Evolutionary conservation across 2,113 vertebrate genomes (phyloP).

Genomic region (Archocentrus centrarchus): DNA sequence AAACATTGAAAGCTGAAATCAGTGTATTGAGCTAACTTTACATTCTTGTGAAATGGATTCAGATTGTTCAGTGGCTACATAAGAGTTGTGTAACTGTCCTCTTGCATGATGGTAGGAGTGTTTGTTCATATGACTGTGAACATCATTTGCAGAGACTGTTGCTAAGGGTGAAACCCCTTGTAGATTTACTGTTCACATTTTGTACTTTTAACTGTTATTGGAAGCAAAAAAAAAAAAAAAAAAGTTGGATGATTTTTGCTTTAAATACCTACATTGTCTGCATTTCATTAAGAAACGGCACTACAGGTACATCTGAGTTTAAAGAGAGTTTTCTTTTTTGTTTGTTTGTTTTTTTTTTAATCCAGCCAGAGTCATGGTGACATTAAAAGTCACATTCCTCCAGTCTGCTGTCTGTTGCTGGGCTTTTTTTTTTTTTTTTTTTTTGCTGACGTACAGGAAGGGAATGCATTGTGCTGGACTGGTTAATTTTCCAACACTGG

Average conservation of each 20-base stretch:
- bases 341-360: neutral
- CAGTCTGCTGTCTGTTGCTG: constrained; percentile 56
- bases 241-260: neutral
- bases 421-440: constrained; percentile 46
- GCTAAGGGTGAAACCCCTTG: neutral
- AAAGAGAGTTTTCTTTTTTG: constrained; percentile 13
- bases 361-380: constrained; percentile 31
- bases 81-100: constrained; percentile 33
- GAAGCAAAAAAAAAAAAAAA: neutral
- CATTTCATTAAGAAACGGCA: neutral
- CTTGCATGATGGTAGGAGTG: constrained; percentile 19
- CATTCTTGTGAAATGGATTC: constrained; percentile 19
- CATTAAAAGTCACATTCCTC: constrained; percentile 72
- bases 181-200: neutral
- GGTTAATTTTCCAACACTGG: constrained; percentile 61
- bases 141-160: constrained; percentile 45
- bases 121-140: constrained; percentile 42
- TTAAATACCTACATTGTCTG: constrained; percentile 5
- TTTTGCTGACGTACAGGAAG: constrained; percentile 64
- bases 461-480: constrained; percentile 73
- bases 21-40: neutral
- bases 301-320: neutral
- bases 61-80: neutral
- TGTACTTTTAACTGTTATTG: neutral
- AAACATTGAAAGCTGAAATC: constrained; percentile 7